Evolutionary conservation across 2,113 vertebrate species (phyloP), one percentile per base, ranked within the genome.

Genomic region (Chloropsis cyanopogon): DNA sequence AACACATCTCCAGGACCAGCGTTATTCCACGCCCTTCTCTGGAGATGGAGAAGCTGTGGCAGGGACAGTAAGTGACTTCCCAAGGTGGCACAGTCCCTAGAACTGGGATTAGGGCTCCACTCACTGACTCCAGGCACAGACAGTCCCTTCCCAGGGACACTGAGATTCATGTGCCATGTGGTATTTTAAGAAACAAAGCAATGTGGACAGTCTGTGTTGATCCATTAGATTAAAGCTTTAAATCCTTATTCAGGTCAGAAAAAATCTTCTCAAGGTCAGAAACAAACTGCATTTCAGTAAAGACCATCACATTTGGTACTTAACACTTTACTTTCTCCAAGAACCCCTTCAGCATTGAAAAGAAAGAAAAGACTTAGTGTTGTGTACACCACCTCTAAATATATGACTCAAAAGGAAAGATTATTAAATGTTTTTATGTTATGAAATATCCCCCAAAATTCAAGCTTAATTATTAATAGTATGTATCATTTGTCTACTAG

Each of bases 1-100:
- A 56, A 29, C 37, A 29, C 2, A 1, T 18, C 60, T 63, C 54
- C 0, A 1, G 42, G 53, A n/a, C 2, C 52, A 52, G 33, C 3
- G 14, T 22, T n/a, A 39, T 2, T 59, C 4, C 7, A 35, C 6
- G 8, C 29, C 39, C 5, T 37, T 47, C 59, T 77, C 29, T 65
- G 41, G 4, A 54, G 69, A 16, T 19, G 49, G 47, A 78, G 71
- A 52, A 63, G 44, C 42, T 6, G 49, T 41, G 69, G 35, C 64
- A 78, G 69, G n/a, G 70, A 35, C 53, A 49, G 42, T 11, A 29
- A 59, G 35, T 26, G 56, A 87, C 26, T 29, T 60, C 33, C 25
- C 13, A 42, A 9, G 11, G 47, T 21, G 46, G 28, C 49, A 39
- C 10, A 49, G 57, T 12, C 82, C 56, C 72, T 22, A 39, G 11